Evolutionary conservation across 2,113 vertebrate genomes (phyloP), one percentile per base, ranked within the genome.

Genomic region (Oophaga pumilio): DNA sequence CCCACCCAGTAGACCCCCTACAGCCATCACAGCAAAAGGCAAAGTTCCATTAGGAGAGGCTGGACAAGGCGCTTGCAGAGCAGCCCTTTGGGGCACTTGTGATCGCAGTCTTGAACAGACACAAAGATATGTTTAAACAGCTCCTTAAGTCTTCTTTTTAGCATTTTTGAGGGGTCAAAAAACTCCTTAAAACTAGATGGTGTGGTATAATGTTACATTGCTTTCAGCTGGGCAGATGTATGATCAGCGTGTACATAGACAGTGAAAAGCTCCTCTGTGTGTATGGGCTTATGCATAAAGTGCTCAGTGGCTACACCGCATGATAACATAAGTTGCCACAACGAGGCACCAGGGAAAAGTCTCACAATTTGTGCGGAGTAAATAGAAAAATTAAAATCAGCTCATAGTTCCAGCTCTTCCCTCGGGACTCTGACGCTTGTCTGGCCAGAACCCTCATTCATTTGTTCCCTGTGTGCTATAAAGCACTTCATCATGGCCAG

Each of bases 391-490:
- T 87, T 76, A 64, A 87, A 83, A 82, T 64, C 82, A 62, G 69
- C 79, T 87, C 62, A 59, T n/a, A 82, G 68, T 82, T 81, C 62
- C 69, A 33, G 22, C 18, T 1, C 11, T 60, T 59, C 66, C 86
- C 57, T 24, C 11, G 86, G 80, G 86, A 74, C 22, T 66, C 20
- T 17, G 26, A 69, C 83, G 78, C 71, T 82, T 87, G 79, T 74
- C 86, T 82, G 57, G 78, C 86, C 69, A 20, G 76, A 87, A 87
- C 83, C 86, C 86, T 82, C 73, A 87, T 87, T 87, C 79, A 87
- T 87, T 82, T 87, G 79, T 80, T 87, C 86, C n/a, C 15, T 83
- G 79, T 66, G 86, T 83, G 79, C 76, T 87, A 87, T 52, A 87
- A 87, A 87, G 79, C 74, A 83, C 86, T 82, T 82, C 81, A 87